Base-by-base conservation (phyloP, 92 coral and sea anemone genomes). In the Siderastrea radians region DNA sequence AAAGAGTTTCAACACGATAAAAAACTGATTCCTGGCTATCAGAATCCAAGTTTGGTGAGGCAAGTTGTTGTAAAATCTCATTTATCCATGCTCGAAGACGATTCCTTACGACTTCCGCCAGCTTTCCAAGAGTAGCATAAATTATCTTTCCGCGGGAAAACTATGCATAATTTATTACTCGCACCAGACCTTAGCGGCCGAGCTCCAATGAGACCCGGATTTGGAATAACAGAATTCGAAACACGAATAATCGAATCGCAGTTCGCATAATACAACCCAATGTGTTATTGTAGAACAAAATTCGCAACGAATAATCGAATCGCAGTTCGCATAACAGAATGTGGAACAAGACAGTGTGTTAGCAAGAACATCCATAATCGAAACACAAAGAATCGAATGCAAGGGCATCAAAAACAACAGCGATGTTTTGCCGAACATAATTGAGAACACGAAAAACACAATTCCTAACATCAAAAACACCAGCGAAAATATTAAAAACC, bases 1-100 rank as follows among this genome's bases (percentile, higher is more conserved):
- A 74, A 63, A 85, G 65, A 63, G 70, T 54, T 49, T 83, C 63
- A 44, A 85, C 80, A n/a, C 84, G 89, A 62, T 76, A 85, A 49
- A 60, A 26, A 49, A 75, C 63, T 45, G 72, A 80, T 54, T 80
- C 85, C 53, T 78, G 82, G 85, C 74, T 66, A 77, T 65, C 70
- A 4, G 70, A 65, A 65, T 65, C 70, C 70, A 65, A 65, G 9
- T 65, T 80, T 62, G 72, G 55, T 62, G 85, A 62, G 49, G 59
- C 72, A 44, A 79, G 74, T 48, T 79, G 49, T 43, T 62, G 50
- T 38, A 79, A 55, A 79, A 79, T 79, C 53, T 78, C 83, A 26
- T 52, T 52, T 12, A 78, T 78, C 83, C 83, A 78, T 17, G 65
- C 83, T 78, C 70, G 67, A 60, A 79, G 73, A 46, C 74, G 50